Base-by-base conservation (phyloP, 2,888 invertebrate species). In the Sarcophaga carnaria region DNA sequence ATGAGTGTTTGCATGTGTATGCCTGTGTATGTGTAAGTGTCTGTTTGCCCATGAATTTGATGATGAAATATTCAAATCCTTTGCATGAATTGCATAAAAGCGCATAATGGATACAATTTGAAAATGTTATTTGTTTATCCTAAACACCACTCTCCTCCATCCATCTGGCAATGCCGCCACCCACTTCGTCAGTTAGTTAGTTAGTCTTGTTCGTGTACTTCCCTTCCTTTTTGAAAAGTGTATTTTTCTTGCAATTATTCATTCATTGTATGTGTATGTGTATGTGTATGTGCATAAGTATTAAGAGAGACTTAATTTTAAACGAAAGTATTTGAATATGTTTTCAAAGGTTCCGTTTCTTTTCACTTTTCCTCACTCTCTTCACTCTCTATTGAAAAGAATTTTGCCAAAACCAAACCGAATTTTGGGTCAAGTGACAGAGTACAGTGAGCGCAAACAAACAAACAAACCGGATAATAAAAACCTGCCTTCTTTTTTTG, bases 241-340 rank as follows among this genome's bases (percentile, higher is more conserved):
- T 3, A 12, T 12, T 54, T 49, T 54, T 54, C 0, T 54, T 14
- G 17, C 17, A 54, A 14, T 54, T 14, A 54, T 54, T 54, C 17
- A 17, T 17, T 54, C 37, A 37, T 37, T 37, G 37, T 37, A 37
- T 37, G 10, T 37, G 37, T 37, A 10, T 37, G 10, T 37, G 37
- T 37, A 10, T 37, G 8, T 37, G 8, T 37, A 8, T 37, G 10
- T 54, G 54, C 12, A 54, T 54, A 54, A 12, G 54, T 14, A 54
- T 54, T 54, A 12, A 54, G 10, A 54, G 54, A 14, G 54, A 54
- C 54, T 54, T 54, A 54, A 54, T 54, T 54, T 54, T 54, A 54
- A 54, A 54, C 54, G 54, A 54, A 54, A 54, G 54, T 54, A 54
- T 54, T 54, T 54, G 54, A 54, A 54, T 54, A 54, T 54, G 54